These are phyloP conservation scores for Pholis gunnellus DNA, from an alignment of 2,113 vertebrate species.

Conservation along the genomic window DNA sequence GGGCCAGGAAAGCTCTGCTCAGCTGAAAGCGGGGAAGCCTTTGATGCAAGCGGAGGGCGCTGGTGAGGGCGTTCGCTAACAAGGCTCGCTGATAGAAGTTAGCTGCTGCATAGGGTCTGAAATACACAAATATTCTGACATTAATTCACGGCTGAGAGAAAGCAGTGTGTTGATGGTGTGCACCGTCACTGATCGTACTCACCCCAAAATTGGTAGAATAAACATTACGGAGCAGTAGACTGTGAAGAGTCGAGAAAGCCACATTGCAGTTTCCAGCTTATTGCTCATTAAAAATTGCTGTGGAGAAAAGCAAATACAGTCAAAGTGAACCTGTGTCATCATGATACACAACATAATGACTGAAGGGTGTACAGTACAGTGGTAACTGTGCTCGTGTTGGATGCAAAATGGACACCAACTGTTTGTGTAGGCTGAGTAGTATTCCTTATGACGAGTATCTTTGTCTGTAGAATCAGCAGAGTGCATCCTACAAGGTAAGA, in stretches of 20 bases:
- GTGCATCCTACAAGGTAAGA: not conserved
- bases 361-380: not conserved
- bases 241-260: conserved; percentile 97
- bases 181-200: conserved; percentile 69
- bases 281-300: conserved; percentile 97
- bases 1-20: conserved; percentile 93
- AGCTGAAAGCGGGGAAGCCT: conserved; percentile 95
- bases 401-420: not conserved
- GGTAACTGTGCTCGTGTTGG: not conserved
- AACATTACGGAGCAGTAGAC: conserved; percentile 98
- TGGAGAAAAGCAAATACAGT: conserved; percentile 51
- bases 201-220: conserved; percentile 96
- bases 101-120: conserved; percentile 93
- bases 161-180: not conserved
- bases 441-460: not conserved
- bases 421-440: not conserved
- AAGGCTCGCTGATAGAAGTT: conserved; percentile 98
- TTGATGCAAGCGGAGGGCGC: conserved; percentile 95
- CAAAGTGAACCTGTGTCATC: not conserved
- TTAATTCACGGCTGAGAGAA: not conserved
- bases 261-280: conserved; percentile 98
- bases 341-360: not conserved
- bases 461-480: not conserved
- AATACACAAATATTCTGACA: conserved; percentile 62
- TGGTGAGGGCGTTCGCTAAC: conserved; percentile 97